A percentile compares a stretch with the other conserved stretches of the same genome.
Evolutionary conservation across 2,113 vertebrate species (phyloP).

Genomic region (Benitochromis conjunctus): DNA sequence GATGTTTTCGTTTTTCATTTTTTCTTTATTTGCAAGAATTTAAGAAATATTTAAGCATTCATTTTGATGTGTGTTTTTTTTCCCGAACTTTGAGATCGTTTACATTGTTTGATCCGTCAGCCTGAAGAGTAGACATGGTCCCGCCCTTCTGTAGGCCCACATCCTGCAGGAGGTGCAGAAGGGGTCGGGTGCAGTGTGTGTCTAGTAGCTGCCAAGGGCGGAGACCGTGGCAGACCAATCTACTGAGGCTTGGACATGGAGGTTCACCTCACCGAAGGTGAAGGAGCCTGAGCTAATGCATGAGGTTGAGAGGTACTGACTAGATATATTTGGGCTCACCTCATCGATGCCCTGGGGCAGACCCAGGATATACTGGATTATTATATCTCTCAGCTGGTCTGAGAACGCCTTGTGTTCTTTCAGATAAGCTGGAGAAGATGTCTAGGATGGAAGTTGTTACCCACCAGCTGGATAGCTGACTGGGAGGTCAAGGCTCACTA

Average conservation of each 20-base stretch:
- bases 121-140: background rate
- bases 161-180: background rate
- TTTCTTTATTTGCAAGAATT: background rate
- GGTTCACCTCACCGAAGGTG: too few species aligned
- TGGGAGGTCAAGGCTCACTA: too few species aligned
- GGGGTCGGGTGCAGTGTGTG: background rate
- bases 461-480: too few species aligned
- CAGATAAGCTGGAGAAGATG: background rate
- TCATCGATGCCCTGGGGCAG: background rate
- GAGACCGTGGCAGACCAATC: background rate
- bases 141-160: background rate
- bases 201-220: background rate
- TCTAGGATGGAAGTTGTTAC: background rate
- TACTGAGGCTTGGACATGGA: too few species aligned
- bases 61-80: background rate
- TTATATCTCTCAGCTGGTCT: background rate
- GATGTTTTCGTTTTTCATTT: background rate
- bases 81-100: background rate
- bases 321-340: too few species aligned
- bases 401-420: background rate
- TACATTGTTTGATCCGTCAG: background rate
- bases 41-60: background rate
- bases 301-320: too few species aligned
- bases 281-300: too few species aligned
- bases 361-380: background rate